Conservation (phyloP, 2,113 vertebrate species). For the Varanus salvator region DNA sequence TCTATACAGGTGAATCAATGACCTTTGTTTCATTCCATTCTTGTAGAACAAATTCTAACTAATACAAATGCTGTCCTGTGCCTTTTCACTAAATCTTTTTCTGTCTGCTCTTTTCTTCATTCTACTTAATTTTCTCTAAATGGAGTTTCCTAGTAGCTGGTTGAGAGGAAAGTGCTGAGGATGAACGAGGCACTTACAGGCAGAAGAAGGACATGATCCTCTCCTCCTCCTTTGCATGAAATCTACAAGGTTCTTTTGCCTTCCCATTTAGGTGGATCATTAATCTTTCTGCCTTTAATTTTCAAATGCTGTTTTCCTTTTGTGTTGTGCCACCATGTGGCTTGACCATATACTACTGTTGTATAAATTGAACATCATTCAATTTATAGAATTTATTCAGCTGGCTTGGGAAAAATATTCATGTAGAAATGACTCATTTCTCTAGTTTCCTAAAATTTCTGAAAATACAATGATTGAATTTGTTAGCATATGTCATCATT, state of each 20-base stretch:
- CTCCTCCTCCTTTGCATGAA: background rate
- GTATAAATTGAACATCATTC: background rate
- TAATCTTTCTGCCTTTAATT: background rate
- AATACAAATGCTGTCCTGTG: background rate
- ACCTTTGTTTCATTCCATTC: background rate
- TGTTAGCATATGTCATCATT: background rate
- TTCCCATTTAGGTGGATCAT: background rate
- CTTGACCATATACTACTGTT: background rate
- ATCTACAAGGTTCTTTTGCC: background rate
- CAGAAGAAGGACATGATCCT: background rate
- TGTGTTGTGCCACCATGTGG: constrained; percentile 23
- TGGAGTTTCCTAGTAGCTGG: background rate
- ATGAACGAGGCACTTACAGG: background rate
- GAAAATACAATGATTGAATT: background rate
- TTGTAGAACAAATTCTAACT: background rate
- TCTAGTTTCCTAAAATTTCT: background rate
- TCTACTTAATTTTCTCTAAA: background rate
- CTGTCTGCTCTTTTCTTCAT: background rate
- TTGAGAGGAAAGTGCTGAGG: too few species aligned
- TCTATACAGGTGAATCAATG: background rate
- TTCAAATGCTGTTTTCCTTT: constrained; percentile 2
- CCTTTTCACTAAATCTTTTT: background rate
- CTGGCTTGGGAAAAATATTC: background rate
- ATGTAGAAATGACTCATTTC: background rate
- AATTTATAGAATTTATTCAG: background rate